Evolutionary conservation across 2,888 invertebrate genomes (phyloP).

Genomic region (Hedya salicella): DNA sequence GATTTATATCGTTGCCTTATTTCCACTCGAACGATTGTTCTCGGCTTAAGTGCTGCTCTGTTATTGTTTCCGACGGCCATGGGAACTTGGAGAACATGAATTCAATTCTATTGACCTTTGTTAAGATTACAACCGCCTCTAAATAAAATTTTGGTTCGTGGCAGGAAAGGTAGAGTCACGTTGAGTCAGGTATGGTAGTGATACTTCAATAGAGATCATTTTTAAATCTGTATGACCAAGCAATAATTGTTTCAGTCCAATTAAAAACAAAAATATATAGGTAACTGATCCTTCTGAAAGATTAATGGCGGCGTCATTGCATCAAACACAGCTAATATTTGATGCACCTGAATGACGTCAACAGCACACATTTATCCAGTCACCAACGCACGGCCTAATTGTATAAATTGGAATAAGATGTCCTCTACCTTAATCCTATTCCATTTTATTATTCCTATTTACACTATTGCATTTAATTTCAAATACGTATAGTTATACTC

Average conservation of each 20-base stretch:
- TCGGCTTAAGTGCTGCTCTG: slow-evolving; percentile 73
- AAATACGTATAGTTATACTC: not conserved
- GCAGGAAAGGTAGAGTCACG: not conserved
- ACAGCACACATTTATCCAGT: slow-evolving; percentile 65
- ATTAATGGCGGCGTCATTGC: not conserved
- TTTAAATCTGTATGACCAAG: not conserved
- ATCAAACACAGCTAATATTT: slow-evolving; percentile 54
- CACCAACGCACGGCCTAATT: slow-evolving; percentile 59
- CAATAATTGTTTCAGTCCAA: not conserved
- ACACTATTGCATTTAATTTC: slow-evolving; percentile 49
- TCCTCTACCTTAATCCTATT: slow-evolving; percentile 69
- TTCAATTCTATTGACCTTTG: slow-evolving; percentile 70
- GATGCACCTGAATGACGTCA: slow-evolving; percentile 67
- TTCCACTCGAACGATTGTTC: slow-evolving; percentile 80
- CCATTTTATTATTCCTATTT: slow-evolving; percentile 55
- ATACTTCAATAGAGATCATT: not conserved
- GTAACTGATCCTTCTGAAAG: not conserved
- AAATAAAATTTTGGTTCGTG: slow-evolving; percentile 54
- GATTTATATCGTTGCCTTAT: slow-evolving; percentile 82
- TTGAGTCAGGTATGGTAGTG: not conserved
- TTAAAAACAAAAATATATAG: not conserved
- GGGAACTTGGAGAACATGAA: slow-evolving; percentile 64
- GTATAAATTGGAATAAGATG: slow-evolving; percentile 63
- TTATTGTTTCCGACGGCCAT: slow-evolving; percentile 78
- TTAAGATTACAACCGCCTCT: slow-evolving; percentile 55